These are phyloP conservation scores for Hemiprocne comata DNA, from an alignment of 2,113 vertebrate genomes.

Conservation along the genomic window DNA sequence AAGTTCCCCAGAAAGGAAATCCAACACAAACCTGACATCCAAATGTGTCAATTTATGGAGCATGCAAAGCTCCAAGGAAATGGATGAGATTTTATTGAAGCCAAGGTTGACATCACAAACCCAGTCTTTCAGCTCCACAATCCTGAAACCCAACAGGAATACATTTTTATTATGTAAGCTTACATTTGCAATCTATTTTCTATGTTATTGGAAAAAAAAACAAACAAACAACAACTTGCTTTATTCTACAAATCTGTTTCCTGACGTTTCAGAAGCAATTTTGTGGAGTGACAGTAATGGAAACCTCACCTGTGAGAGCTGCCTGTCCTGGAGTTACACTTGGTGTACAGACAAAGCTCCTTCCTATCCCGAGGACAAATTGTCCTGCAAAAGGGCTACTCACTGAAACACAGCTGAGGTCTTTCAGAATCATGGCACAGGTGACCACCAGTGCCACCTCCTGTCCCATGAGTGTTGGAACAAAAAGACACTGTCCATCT, in stretches of 20 bases:
- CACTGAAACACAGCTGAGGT: neutral
- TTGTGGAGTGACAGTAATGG: neutral
- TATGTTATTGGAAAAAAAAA: neutral
- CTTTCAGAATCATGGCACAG: neutral
- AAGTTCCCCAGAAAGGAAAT: neutral
- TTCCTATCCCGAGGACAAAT: rapidly evolving
- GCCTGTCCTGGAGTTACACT: neutral
- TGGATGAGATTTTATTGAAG: constrained; percentile 88
- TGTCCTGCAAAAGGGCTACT: neutral
- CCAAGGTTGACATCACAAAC: constrained; percentile 86
- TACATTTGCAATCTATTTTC: neutral
- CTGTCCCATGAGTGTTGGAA: neutral
- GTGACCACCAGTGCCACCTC: neutral
- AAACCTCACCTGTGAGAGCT: neutral
- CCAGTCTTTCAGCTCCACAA: constrained; percentile 83
- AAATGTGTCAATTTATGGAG: constrained; percentile 86
- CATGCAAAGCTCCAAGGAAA: constrained; percentile 80
- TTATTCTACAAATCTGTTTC: neutral
- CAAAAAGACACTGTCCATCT: neutral
- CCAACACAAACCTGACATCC: constrained; percentile 86
- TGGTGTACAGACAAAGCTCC: neutral
- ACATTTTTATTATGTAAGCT: neutral
- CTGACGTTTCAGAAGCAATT: neutral
- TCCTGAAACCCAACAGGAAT: constrained; percentile 73
- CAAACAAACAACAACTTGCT: no score